These are phyloP conservation scores for Clusia tigrina DNA, from an alignment of 2,888 invertebrate genomes.

Conservation along the genomic window DNA sequence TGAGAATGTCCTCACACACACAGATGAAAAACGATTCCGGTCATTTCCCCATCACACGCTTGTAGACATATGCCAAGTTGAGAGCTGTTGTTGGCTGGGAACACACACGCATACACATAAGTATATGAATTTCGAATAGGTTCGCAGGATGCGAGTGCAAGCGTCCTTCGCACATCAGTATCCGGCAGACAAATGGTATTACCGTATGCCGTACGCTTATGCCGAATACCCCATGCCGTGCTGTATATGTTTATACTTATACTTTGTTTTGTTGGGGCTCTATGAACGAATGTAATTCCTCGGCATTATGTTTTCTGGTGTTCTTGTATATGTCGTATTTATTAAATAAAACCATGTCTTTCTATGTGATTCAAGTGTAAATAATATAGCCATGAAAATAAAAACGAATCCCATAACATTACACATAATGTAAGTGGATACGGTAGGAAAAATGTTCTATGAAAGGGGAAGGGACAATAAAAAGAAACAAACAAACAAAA, in stretches of 20 bases:
- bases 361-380: not conserved
- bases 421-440: no score
- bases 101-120: constrained; percentile 58
- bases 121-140: constrained; percentile 62
- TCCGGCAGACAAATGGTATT: no score
- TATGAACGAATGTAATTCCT: not conserved
- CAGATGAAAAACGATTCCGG: not conserved
- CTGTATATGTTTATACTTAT: constrained; percentile 56
- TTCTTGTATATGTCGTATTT: not conserved
- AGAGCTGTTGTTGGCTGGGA: constrained; percentile 17
- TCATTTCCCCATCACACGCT: not conserved
- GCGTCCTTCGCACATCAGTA: constrained; percentile 27
- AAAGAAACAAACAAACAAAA: no score
- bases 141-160: constrained; percentile 55
- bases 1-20: constrained; percentile 22
- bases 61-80: not conserved
- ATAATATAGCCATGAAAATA: not conserved
- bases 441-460: no score
- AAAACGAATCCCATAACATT: not conserved
- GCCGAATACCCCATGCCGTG: constrained; percentile 15
- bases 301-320: not conserved
- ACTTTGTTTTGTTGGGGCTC: not conserved
- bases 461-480: no score
- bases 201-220: constrained; percentile 29
- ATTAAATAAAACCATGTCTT: not conserved